Base-by-base conservation (phyloP, 2,888 invertebrate genomes). In the Caenorhabditis macrosperma region DNA sequence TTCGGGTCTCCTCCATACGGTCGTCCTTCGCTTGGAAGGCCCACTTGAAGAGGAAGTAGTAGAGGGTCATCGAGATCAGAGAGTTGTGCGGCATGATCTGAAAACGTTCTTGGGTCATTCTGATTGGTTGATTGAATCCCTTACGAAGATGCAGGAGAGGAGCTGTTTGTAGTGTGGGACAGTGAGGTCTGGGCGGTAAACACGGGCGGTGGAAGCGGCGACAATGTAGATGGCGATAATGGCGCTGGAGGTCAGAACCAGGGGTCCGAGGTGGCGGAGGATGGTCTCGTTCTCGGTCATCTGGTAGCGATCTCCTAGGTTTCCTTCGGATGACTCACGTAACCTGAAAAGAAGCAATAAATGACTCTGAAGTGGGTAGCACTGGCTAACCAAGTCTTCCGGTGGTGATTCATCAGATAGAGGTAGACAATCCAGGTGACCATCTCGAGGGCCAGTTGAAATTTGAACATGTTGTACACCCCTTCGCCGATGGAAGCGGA, bases 141-240 rank as follows among this genome's bases (percentile, higher is more conserved):
- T 74, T 41, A 74, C 74, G 33, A 74, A 74, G 26, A 74, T 74
- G n/a, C 46, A 20, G 3, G 74, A 64, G 15, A 64, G 48, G 12
- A 74, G n/a, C 38, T 74, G 74, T 15, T 74, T 74, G 74, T 74
- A 74, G 17, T 59, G 59, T 3, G 64, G 35, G 10, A 74, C 64
- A 12, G 64, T 33, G 33, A 74, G 33, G 1, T 4, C 0, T 12
- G 38, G 28, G 1, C 57, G 64, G 22, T 64, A 30, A 15, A 41
- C 10, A 2, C 48, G 28, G 17, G 57, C 64, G 6, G 57, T 41
- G 3, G 64, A 64, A 1, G 64, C 48, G 28, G 57, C 57, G 26
- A 48, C 10, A 7, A 74, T 64, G 59, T 74, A 74, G 5, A 50
- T 17, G 9, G 22, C 20, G 20, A 74, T 50, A 9, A 74, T 30